Conservation (phyloP, 1,140 invertebrate genomes). For the Zaprionus gabonicus region DNA sequence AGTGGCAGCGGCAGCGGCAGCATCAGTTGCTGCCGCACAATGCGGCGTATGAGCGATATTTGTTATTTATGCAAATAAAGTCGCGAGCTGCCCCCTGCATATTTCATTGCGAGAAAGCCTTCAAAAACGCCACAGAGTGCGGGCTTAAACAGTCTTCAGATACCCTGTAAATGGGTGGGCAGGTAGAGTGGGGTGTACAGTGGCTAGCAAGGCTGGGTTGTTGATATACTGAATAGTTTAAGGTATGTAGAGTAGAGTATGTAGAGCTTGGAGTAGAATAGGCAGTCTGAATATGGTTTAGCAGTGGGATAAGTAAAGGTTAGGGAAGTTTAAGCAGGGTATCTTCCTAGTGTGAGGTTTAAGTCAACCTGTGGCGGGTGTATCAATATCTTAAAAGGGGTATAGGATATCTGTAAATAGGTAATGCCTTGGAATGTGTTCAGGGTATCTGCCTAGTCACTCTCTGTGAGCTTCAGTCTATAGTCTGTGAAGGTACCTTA, state of each 20-base stretch:
- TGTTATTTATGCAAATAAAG: slow-evolving; percentile 82
- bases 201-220: neutral
- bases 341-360: too few relatives aligned
- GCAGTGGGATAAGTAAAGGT: too few relatives aligned
- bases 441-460: neutral
- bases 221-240: too few relatives aligned
- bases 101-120: slow-evolving; percentile 28
- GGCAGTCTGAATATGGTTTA: neutral
- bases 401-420: too few relatives aligned
- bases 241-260: too few relatives aligned
- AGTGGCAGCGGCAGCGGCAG: neutral
- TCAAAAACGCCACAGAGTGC: slow-evolving; percentile 11
- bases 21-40: slow-evolving; percentile 53
- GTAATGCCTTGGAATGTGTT: accelerated
- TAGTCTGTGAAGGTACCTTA: too few relatives aligned
- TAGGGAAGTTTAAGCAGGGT: too few relatives aligned
- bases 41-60: slow-evolving; percentile 80
- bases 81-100: slow-evolving; percentile 31
- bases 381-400: too few relatives aligned
- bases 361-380: too few relatives aligned
- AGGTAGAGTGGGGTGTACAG: neutral
- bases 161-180: neutral
- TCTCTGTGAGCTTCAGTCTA: too few relatives aligned
- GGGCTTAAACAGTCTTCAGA: slow-evolving; percentile 1
- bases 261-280: too few relatives aligned